These are phyloP conservation scores for Marmota flaviventris DNA, from an alignment of 2,113 vertebrate species.

Conservation along the genomic window DNA sequence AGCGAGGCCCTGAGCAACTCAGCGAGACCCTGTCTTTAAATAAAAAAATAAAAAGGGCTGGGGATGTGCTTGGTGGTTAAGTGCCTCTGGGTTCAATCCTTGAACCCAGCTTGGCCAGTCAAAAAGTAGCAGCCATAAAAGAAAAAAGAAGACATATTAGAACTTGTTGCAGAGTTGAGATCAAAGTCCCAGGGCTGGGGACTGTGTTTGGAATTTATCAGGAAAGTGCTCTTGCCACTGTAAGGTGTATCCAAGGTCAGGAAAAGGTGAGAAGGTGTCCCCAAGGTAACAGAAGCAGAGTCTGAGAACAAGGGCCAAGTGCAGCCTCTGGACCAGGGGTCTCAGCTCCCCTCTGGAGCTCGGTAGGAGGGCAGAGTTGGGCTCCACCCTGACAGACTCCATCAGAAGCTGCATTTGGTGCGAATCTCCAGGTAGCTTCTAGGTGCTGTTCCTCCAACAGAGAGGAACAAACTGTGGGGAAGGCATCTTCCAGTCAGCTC, in stretches of 20 bases:
- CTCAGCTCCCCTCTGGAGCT: rapidly evolving
- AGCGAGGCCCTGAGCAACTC: too few relatives aligned
- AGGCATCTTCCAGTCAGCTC: rapidly evolving
- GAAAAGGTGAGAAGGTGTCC: background rate
- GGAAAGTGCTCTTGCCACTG: background rate
- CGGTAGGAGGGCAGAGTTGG: background rate
- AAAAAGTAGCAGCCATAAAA: background rate
- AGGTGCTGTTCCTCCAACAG: too few relatives aligned
- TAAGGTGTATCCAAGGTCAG: too few relatives aligned
- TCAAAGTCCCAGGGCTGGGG: too few relatives aligned
- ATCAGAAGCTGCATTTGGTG: too few relatives aligned
- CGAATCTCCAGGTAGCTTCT: background rate
- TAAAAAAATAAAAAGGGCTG: background rate
- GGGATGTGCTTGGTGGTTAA: background rate
- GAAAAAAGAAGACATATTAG: background rate
- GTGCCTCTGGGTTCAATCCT: too few relatives aligned
- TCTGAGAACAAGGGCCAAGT: rapidly evolving
- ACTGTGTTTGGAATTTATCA: background rate
- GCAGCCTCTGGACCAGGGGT: rapidly evolving
- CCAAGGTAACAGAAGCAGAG: background rate
- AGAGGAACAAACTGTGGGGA: background rate
- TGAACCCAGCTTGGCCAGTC: background rate
- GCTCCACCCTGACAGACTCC: rapidly evolving
- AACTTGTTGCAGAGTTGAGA: background rate
- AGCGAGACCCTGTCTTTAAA: too few relatives aligned